These are phyloP conservation scores for Anoura caudifer DNA, from an alignment of 2,113 vertebrate species.

Conservation along the genomic window DNA sequence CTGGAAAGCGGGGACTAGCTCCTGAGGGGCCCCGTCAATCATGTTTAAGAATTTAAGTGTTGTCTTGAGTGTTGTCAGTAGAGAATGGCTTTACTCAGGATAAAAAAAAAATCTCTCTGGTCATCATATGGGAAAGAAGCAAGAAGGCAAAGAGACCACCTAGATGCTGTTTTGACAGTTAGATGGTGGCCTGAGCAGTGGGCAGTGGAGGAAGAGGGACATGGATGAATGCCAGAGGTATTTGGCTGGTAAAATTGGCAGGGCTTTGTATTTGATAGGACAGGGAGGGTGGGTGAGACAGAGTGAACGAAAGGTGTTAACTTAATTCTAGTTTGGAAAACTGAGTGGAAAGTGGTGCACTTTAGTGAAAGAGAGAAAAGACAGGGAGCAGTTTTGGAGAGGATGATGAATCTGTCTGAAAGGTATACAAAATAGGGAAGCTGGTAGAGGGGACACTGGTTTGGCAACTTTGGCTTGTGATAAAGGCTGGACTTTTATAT, in stretches of 20 bases:
- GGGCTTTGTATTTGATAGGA: neutral
- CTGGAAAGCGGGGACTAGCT: neutral
- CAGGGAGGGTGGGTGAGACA: neutral
- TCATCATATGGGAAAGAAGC: neutral
- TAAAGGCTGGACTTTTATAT: constrained; percentile 1
- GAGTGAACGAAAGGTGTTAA: neutral
- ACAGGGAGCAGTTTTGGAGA: neutral
- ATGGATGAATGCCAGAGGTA: neutral
- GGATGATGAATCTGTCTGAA: neutral
- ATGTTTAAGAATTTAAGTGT: neutral
- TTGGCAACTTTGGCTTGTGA: neutral
- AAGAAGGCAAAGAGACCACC: neutral
- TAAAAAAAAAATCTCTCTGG: neutral
- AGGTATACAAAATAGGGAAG: neutral
- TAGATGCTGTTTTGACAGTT: neutral
- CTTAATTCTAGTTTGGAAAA: neutral
- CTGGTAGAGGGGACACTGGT: neutral
- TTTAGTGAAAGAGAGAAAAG: constrained; percentile 10
- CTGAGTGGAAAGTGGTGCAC: neutral
- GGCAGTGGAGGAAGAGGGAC: neutral
- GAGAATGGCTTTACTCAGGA: neutral
- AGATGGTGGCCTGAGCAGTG: neutral
- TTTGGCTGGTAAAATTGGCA: neutral
- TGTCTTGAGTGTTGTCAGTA: neutral
- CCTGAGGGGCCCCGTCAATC: neutral